A percentile compares a stretch with the other conserved stretches of the same genome.
These are phyloP conservation scores for Baronia brevicornis DNA, from an alignment of 2,888 invertebrate genomes.

Conservation along the genomic window DNA sequence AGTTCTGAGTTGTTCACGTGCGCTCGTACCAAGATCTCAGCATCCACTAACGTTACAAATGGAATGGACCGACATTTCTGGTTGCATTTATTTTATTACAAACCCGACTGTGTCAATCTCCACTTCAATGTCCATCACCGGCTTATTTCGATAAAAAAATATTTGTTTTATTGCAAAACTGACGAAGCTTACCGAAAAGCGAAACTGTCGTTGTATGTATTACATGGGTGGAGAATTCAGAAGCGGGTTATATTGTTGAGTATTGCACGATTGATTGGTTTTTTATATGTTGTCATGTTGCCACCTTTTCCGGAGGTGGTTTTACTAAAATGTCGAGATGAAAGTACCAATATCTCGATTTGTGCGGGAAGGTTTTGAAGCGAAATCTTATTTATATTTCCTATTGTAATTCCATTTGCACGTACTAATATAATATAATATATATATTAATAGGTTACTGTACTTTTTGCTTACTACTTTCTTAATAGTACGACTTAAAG, in stretches of 20 bases:
- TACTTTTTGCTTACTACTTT: too few relatives aligned
- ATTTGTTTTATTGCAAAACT: neutral
- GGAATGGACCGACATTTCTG: conserved; percentile 25
- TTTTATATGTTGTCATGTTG: conserved; percentile 18
- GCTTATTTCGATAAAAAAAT: neutral
- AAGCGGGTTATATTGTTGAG: conserved; percentile 12
- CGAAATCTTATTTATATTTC: conserved; percentile 4
- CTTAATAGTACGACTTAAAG: too few relatives aligned
- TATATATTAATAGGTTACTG: too few relatives aligned
- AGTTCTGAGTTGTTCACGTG: conserved; percentile 23
- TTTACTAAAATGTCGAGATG: conserved; percentile 22
- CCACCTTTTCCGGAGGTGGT: conserved; percentile 24
- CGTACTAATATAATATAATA: too few relatives aligned
- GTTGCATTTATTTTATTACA: conserved; percentile 21
- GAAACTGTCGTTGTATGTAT: too few relatives aligned
- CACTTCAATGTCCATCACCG: conserved; percentile 4
- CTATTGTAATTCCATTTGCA: too few relatives aligned
- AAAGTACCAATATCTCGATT: conserved; percentile 20
- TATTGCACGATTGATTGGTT: conserved; percentile 19
- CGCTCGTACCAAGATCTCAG: conserved; percentile 31
- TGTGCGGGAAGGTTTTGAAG: conserved; percentile 13
- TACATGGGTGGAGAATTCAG: conserved; percentile 3
- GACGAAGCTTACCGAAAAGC: too few relatives aligned
- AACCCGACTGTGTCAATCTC: conserved; percentile 8
- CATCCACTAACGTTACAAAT: conserved; percentile 38